phyloP scores from a whole-genome alignment of 2,888 invertebrate genomes.

The Tuta absoluta region DNA sequence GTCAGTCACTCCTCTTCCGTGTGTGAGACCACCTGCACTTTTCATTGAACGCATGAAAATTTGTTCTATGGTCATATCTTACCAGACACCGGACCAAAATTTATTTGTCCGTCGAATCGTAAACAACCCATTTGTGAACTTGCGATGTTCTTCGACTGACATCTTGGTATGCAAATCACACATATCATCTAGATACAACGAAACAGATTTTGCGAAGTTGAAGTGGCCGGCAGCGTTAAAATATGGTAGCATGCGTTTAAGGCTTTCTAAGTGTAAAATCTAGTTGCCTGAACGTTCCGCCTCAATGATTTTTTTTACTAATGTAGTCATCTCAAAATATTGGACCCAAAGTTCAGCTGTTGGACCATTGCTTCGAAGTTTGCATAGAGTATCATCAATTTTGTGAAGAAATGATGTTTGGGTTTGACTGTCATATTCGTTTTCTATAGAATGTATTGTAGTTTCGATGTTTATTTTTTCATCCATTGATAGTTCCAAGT shows the following conservation, averaged over 20 bases:
- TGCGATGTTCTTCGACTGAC: slow-evolving; percentile 31
- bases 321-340: slow-evolving; percentile 42
- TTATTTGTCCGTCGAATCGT: slow-evolving; percentile 41
- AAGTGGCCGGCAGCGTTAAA: slow-evolving; percentile 38
- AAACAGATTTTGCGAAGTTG: slow-evolving; percentile 27
- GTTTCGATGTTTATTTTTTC: slow-evolving; percentile 14
- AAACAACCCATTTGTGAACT: slow-evolving; percentile 40
- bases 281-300: slow-evolving; percentile 43
- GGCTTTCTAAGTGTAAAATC: slow-evolving; percentile 42
- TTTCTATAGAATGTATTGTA: not conserved
- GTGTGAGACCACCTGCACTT: slow-evolving; percentile 12
- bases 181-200: slow-evolving; percentile 53
- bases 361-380: slow-evolving; percentile 38
- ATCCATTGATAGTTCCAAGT: not conserved
- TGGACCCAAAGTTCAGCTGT: slow-evolving; percentile 46
- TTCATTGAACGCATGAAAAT: slow-evolving; percentile 23
- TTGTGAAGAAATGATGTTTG: not conserved
- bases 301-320: slow-evolving; percentile 45
- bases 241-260: slow-evolving; percentile 45
- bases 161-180: slow-evolving; percentile 40
- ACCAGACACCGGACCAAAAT: slow-evolving; percentile 38
- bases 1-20: slow-evolving; percentile 21
- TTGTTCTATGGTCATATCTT: slow-evolving; percentile 37
- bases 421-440: not conserved
- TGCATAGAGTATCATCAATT: not conserved